These are phyloP conservation scores for Brachionus sp. DNA, from an alignment of 1,140 invertebrate genomes.

Conservation along the genomic window DNA sequence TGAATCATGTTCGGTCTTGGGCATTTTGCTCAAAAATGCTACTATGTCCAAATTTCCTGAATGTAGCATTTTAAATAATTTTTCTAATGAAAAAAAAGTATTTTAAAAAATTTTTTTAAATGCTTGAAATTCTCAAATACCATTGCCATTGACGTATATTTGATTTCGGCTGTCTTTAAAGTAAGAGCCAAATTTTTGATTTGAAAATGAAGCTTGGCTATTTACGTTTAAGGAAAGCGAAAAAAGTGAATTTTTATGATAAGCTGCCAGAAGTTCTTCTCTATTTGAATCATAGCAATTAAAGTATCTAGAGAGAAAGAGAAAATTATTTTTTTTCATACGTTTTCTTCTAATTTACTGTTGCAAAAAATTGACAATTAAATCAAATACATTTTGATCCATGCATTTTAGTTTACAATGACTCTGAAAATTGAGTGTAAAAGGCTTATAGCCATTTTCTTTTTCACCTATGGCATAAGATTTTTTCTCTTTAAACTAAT, in stretches of 20 bases:
- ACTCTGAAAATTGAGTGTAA: neutral
- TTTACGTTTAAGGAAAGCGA: slow-evolving; percentile 24
- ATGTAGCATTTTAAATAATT: slow-evolving; percentile 6
- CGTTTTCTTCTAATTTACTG: neutral
- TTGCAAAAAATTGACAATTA: slow-evolving; percentile 15
- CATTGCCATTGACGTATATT: neutral
- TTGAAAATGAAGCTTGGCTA: neutral
- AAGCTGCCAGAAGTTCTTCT: slow-evolving; percentile 15
- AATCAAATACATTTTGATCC: slow-evolving; percentile 6
- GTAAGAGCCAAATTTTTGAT: slow-evolving; percentile 37
- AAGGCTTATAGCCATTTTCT: neutral
- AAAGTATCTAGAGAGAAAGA: neutral
- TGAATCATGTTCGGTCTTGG: slow-evolving; percentile 26
- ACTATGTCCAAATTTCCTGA: slow-evolving; percentile 34
- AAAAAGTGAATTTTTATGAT: slow-evolving; percentile 32
- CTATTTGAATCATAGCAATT: slow-evolving; percentile 21
- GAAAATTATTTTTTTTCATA: neutral
- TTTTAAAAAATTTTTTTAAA: neutral
- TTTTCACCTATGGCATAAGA: slow-evolving; percentile 22
- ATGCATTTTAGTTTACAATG: slow-evolving; percentile 2
- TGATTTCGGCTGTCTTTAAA: slow-evolving; percentile 42
- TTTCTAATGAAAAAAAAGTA: neutral
- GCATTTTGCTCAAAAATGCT: slow-evolving; percentile 26
- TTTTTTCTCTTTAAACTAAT: neutral
- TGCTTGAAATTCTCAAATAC: neutral